Evolutionary conservation across 2,113 vertebrate genomes (phyloP).

Genomic region (Cavia aperea): DNA sequence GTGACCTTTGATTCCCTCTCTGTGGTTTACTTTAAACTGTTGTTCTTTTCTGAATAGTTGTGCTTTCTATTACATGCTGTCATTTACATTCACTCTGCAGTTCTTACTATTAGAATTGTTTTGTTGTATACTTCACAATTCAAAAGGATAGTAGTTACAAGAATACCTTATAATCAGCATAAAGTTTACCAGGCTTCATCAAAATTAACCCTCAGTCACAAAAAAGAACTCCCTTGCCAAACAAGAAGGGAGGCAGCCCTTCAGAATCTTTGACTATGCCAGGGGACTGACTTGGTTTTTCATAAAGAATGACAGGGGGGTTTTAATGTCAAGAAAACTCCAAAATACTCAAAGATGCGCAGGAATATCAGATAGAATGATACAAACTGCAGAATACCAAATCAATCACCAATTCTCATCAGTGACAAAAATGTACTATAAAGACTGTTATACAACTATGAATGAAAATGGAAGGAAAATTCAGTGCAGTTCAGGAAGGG

Average conservation of each 20-base stretch:
- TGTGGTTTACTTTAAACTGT: slow-evolving; percentile 73
- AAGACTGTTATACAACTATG: not conserved
- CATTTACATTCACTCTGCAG: slow-evolving; percentile 68
- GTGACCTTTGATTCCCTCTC: slow-evolving; percentile 67
- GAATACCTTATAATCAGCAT: slow-evolving; percentile 76
- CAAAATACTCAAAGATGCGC: slow-evolving; percentile 52
- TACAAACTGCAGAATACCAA: slow-evolving; percentile 30
- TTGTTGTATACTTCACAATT: slow-evolving; percentile 77
- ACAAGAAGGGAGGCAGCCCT: slow-evolving; percentile 32
- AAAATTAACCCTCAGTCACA: slow-evolving; percentile 63
- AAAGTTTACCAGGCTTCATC: slow-evolving; percentile 66
- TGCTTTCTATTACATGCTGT: slow-evolving; percentile 72
- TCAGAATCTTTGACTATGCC: slow-evolving; percentile 57
- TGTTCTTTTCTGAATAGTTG: slow-evolving; percentile 69
- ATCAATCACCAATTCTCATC: not conserved
- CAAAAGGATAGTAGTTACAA: slow-evolving; percentile 75
- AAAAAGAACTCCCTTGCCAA: slow-evolving; percentile 65
- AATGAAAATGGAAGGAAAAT: slow-evolving; percentile 31
- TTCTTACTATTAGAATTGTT: slow-evolving; percentile 78
- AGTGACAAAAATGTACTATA: not conserved
- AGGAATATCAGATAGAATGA: slow-evolving; percentile 36
- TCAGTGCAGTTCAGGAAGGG: slow-evolving; percentile 36
- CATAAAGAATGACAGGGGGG: slow-evolving; percentile 39
- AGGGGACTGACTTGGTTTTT: slow-evolving; percentile 59
- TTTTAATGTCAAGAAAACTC: slow-evolving; percentile 40